phyloP scores from a whole-genome alignment of 2,888 invertebrate species.

The Trichacis sp. region DNA sequence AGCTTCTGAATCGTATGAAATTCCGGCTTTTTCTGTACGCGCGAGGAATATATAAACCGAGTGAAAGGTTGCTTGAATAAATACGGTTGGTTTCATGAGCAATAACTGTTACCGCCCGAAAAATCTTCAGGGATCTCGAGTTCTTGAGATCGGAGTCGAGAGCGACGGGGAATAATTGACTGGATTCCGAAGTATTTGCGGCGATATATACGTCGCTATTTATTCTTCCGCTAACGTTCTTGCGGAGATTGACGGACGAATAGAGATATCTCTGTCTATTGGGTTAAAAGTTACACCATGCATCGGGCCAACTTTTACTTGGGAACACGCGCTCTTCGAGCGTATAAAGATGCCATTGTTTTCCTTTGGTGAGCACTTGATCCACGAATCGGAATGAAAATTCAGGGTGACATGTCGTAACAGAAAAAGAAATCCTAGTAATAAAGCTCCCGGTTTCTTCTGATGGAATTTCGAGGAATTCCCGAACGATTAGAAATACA shows the following conservation, averaged over 20 bases:
- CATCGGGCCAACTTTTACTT: conserved; percentile 26
- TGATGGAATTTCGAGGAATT: too few relatives aligned
- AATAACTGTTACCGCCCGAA: conserved; percentile 9
- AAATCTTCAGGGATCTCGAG: conserved; percentile 16
- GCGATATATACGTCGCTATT: conserved; percentile 20
- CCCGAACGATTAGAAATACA: too few relatives aligned
- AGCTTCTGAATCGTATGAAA: neutral
- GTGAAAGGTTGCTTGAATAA: conserved; percentile 31
- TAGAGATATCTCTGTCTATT: conserved; percentile 35
- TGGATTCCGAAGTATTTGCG: conserved; percentile 14
- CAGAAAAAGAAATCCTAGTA: too few relatives aligned
- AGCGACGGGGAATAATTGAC: conserved; percentile 28
- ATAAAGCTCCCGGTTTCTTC: too few relatives aligned
- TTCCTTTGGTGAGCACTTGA: too few relatives aligned
- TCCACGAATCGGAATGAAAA: too few relatives aligned
- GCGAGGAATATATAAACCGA: conserved; percentile 8
- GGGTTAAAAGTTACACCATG: conserved; percentile 44
- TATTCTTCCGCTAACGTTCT: conserved; percentile 11
- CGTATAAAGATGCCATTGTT: conserved; percentile 42
- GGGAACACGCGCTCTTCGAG: conserved; percentile 8
- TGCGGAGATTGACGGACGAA: conserved; percentile 33
- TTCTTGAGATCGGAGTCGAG: conserved; percentile 23
- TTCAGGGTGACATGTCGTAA: too few relatives aligned
- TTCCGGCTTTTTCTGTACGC: neutral
- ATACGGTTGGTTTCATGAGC: conserved; percentile 20